Percentiles rank a stretch among this genome's conserved stretches.
Conservation (phyloP, 2,888 invertebrate genomes). For the Hipparchia semele region DNA sequence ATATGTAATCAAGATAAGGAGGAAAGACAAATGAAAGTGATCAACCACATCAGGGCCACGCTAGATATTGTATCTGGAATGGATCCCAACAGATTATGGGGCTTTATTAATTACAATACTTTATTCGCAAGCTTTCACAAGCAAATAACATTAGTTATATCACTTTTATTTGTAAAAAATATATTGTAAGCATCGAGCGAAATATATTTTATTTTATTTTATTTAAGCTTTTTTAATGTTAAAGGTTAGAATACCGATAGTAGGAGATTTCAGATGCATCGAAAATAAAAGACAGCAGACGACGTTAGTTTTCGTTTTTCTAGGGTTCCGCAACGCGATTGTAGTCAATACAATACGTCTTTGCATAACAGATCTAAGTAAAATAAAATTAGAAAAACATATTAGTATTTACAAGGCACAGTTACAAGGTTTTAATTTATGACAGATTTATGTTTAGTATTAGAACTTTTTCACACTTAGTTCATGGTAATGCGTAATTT, state of each 20-base stretch:
- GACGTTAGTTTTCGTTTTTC: neutral
- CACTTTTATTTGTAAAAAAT: too few species aligned
- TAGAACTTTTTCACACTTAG: too few species aligned
- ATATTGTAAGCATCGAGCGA: too few species aligned
- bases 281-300: constrained; percentile 4
- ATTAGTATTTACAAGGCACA: too few species aligned
- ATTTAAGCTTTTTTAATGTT: neutral
- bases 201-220: too few species aligned
- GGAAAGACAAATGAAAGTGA: neutral
- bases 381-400: too few species aligned
- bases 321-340: neutral
- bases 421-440: too few species aligned
- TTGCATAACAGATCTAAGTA: too few species aligned
- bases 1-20: neutral
- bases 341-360: neutral
- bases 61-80: neutral
- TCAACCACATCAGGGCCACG: neutral
- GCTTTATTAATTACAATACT: neutral
- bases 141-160: too few species aligned
- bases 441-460: too few species aligned
- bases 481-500: too few species aligned
- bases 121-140: too few species aligned
- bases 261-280: constrained; percentile 1
- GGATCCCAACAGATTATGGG: neutral
- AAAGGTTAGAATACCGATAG: neutral